These are phyloP conservation scores for Glossophaga mutica DNA, from an alignment of 2,797 vertebrate genomes.

Conservation along the genomic window DNA sequence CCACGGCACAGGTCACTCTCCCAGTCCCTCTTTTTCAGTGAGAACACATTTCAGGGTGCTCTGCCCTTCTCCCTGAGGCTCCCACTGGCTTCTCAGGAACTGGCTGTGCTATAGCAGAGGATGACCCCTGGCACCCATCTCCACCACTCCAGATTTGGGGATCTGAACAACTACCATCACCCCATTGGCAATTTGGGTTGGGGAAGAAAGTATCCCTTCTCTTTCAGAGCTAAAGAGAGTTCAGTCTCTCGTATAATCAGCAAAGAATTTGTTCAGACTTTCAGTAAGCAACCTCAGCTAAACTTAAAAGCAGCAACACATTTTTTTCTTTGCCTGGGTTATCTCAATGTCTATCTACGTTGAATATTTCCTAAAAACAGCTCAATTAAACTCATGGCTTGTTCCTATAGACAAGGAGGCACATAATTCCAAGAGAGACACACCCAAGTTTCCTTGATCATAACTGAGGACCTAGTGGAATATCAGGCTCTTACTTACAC, in stretches of 20 bases:
- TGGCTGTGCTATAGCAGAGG: neutral
- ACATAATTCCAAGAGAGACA: neutral
- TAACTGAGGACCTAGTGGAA: neutral
- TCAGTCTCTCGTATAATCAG: neutral
- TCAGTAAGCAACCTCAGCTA: neutral
- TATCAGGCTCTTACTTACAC: neutral
- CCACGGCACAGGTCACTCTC: neutral
- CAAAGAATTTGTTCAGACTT: neutral
- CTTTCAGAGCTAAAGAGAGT: neutral
- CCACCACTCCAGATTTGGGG: neutral
- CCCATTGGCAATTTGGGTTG: neutral
- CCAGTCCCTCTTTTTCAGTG: neutral
- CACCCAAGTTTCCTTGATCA: neutral
- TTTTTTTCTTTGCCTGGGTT: neutral
- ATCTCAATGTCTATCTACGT: neutral
- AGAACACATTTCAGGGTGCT: neutral
- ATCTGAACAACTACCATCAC: neutral
- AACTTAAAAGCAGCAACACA: neutral
- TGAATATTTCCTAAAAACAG: neutral
- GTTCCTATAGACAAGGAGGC: neutral
- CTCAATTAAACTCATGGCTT: neutral
- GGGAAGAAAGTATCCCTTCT: neutral
- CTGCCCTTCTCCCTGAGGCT: neutral
- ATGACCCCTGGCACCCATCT: neutral
- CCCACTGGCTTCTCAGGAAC: neutral